Evolutionary conservation across 2,888 invertebrate species (phyloP), one percentile per base, ranked within the genome.

Genomic region (Thymelicus sylvestris): DNA sequence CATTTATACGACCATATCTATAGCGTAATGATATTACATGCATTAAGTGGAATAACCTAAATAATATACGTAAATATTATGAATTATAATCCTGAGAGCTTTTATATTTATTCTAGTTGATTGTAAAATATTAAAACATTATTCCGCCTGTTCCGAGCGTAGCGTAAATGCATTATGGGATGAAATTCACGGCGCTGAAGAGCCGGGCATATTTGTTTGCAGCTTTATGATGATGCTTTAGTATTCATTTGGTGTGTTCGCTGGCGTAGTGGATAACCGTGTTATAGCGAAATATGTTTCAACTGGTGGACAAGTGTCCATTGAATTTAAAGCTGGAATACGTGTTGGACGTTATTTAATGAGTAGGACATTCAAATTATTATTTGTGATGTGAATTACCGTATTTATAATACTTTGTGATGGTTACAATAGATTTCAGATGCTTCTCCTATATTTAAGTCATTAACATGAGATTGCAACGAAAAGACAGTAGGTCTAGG

Each of bases 261-360:
- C 24, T 13, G 31, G 57, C 31, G 24, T 13, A 57, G 57, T 57
- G 57, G 57, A 57, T 57, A 57, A 13, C 57, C 31, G 12, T 57
- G 38, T 38, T 57, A 57, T 57, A 57, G 57, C 13, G 57, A 57
- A 57, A 57, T 57, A 57, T 57, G 57, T 57, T 57, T 57, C 57
- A 57, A 57, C 31, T 57, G 13, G 57, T 38, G 13, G 57, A 57
- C 31, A 13, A 13, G 57, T 38, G 57, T 57, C 12, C 31, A 57
- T 38, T 57, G 57, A 57, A 57, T 57, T 38, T 57, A 38, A 12
- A 31, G 12, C 10, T 57, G 38, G 10, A 55, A 24, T 24, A 24
- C 15, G 50, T 52, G 50, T 55, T 24, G 24, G 19, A 55, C 24
- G 8, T 24, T 55, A 12, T 44, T 44, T 24, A 3, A 0, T 52